Evolutionary conservation across 2,113 vertebrate species (phyloP), one percentile per base, ranked within the genome.

Genomic region (Vombatus ursinus): DNA sequence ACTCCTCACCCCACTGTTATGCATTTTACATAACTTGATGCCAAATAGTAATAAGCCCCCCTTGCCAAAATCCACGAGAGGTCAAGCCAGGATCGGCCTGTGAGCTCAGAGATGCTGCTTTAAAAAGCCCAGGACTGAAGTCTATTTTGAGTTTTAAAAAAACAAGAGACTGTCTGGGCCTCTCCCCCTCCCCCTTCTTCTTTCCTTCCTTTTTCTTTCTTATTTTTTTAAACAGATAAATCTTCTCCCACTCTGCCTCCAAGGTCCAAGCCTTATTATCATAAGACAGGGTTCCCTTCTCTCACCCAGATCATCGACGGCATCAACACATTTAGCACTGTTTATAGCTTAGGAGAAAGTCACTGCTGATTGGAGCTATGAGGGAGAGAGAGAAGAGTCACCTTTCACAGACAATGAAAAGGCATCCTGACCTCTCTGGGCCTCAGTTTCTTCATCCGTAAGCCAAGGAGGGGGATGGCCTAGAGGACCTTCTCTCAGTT

Each of bases 61-160:
- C 95, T 90, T 98, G 98, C 98, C 98, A 98, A 98, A 96, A 97
- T 96, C 97, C 94, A 50, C 49, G 97, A 96, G 97, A 97, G 98
- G 98, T 98, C 98, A 98, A 52, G 97, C 94, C 19, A 97, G 98
- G 96, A 98, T 92, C 97, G 92, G 68, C 93, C 19, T 31, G 57
- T 44, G 92, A 93, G 97, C 0, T 52, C 84, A 93, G 95, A 7
- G 10, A 96, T 52, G 95, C 16, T 77, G 97, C 96, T 98, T 97
- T 1, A 61, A 96, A 97, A 94, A 97, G 98, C 97, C 11, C 93
- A 90, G 97, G 0, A 93, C 9, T 54, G 95, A 93, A 23, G 0
- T 77, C 95, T 97, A 44, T 97, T 96, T 97, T 96, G 97, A 98
- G 98, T 97, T 97, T 98, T 94, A 96, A 97, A 96, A 84, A 54